These are phyloP conservation scores for Ciona savignyi DNA, from an alignment of 23 tunicate genomes.

Conservation along the genomic window DNA sequence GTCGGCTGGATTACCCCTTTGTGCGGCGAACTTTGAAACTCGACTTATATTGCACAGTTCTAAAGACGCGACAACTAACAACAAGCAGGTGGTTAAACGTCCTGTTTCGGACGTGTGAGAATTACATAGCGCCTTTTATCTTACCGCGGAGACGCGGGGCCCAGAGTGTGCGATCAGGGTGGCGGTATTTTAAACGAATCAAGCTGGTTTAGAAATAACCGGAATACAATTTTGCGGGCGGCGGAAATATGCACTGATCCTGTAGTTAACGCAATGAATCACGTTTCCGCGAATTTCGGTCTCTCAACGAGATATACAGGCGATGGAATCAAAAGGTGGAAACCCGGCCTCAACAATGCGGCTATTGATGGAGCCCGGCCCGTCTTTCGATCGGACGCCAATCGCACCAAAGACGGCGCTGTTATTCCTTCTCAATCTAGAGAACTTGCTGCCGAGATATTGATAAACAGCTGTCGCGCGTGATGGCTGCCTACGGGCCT, in stretches of 20 bases:
- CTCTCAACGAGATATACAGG: not conserved
- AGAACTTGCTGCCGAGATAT: not conserved
- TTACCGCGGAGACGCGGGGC: not conserved
- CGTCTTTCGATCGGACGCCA: not conserved
- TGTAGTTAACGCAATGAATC: not conserved
- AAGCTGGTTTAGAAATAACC: too few species aligned
- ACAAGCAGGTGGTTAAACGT: not conserved
- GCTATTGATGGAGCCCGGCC: not conserved
- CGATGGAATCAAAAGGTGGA: not conserved
- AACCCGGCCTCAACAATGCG: not conserved
- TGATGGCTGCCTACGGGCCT: conserved; percentile 2
- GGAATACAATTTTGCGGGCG: not conserved
- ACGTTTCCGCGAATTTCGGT: not conserved
- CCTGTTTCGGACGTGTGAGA: not conserved
- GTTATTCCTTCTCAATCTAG: not conserved
- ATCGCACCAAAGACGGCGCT: not conserved
- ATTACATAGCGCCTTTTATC: not conserved
- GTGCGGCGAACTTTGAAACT: not conserved
- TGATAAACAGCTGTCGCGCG: not conserved
- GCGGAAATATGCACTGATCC: not conserved
- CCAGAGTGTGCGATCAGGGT: not conserved
- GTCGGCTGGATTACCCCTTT: not conserved
- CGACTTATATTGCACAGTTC: not conserved
- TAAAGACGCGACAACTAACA: not conserved
- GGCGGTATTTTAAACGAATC: not conserved